A percentile compares a stretch with the other conserved stretches of the same genome.
These are phyloP conservation scores for Meloidogyne floridensis DNA, from an alignment of 1,140 invertebrate genomes.

Conservation along the genomic window DNA sequence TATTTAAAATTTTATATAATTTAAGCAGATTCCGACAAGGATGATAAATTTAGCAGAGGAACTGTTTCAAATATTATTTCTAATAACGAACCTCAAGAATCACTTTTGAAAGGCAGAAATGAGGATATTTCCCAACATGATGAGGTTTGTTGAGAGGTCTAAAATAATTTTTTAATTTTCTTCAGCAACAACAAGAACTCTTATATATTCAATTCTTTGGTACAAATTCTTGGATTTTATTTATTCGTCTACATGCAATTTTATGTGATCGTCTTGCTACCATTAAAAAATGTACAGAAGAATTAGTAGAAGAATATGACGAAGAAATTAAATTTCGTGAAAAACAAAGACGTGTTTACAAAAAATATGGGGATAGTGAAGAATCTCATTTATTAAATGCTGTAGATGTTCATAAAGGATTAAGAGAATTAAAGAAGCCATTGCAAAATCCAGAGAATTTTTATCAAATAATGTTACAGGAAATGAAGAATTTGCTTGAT, in stretches of 20 bases:
- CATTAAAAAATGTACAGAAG: slow-evolving; percentile 71
- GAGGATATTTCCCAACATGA: not conserved
- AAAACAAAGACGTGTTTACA: slow-evolving; percentile 32
- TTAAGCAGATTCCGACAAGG: not conserved
- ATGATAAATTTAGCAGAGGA: not conserved
- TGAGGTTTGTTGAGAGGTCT: not conserved
- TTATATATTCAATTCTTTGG: slow-evolving; percentile 75
- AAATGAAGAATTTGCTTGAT: slow-evolving; percentile 43
- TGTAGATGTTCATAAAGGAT: slow-evolving; percentile 41
- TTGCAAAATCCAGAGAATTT: slow-evolving; percentile 43
- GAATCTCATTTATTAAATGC: slow-evolving; percentile 36
- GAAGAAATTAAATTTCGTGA: slow-evolving; percentile 36
- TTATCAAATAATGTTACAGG: slow-evolving; percentile 38
- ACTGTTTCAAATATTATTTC: not conserved
- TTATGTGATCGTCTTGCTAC: slow-evolving; percentile 84
- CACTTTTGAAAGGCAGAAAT: not conserved
- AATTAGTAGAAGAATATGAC: slow-evolving; percentile 42
- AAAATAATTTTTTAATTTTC: not conserved
- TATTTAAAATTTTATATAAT: not conserved
- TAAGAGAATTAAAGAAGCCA: slow-evolving; percentile 42
- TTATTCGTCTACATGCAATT: slow-evolving; percentile 90
- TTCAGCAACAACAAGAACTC: slow-evolving; percentile 11
- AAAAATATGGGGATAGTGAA: slow-evolving; percentile 23
- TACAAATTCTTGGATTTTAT: slow-evolving; percentile 90
- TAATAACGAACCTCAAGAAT: not conserved